Evolutionary conservation across 2,113 vertebrate species (phyloP).

Genomic region (Onychostoma macrolepis): DNA sequence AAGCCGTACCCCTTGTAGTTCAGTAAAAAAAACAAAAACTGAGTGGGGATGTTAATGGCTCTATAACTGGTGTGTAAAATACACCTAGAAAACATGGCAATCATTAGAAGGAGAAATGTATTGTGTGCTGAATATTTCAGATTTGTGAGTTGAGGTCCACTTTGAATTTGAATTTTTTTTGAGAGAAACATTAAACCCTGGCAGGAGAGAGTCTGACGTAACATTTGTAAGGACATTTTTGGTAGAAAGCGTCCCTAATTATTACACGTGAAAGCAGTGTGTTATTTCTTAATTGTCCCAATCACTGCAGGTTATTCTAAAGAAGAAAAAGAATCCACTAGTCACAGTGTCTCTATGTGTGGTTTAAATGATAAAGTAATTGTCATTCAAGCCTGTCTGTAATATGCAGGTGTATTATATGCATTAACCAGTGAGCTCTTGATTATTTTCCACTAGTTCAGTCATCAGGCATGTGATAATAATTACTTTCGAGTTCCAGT

Average conservation of each 20-base stretch:
- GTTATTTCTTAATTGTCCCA: background rate
- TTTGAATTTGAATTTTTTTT: background rate
- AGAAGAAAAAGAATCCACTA: background rate
- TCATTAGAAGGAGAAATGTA: background rate
- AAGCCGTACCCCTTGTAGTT: background rate
- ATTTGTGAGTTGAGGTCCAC: background rate
- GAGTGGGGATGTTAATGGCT: background rate
- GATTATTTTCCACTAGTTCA: constrained; percentile 5
- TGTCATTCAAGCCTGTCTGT: background rate
- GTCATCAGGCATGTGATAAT: constrained; percentile 14
- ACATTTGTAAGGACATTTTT: background rate
- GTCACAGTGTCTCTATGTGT: too few species aligned
- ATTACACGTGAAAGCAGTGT: background rate
- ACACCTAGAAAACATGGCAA: background rate
- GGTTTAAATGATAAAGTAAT: background rate
- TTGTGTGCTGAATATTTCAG: background rate
- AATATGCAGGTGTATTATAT: background rate
- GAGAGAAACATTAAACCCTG: too few species aligned
- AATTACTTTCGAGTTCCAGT: background rate
- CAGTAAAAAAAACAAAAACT: background rate
- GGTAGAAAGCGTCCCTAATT: background rate
- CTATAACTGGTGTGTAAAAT: background rate
- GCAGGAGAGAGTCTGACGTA: background rate
- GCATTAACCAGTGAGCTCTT: background rate
- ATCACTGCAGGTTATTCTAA: background rate